phyloP scores from a whole-genome alignment of 2,888 invertebrate species.

The Tridacna crocea region DNA sequence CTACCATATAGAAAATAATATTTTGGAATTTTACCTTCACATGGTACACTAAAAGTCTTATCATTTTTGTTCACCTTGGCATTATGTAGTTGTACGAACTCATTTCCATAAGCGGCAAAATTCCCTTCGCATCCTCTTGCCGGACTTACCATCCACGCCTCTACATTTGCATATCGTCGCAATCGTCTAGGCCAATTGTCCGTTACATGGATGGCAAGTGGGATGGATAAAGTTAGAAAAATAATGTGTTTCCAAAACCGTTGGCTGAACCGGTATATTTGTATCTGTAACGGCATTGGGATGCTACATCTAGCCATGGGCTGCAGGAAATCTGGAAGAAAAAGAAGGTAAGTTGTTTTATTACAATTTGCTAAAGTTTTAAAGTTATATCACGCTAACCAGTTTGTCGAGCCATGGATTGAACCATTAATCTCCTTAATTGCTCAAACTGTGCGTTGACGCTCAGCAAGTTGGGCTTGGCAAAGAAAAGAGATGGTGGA shows the following conservation, averaged over 20 bases:
- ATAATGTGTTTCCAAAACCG: conserved; percentile 15
- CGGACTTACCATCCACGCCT: conserved; percentile 39
- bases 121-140: conserved; percentile 41
- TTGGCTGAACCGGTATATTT: neutral
- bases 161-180: conserved; percentile 22
- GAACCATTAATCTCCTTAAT: too few relatives aligned
- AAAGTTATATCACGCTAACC: too few relatives aligned
- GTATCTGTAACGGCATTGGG: too few relatives aligned
- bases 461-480: too few relatives aligned
- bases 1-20: conserved; percentile 40
- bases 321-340: too few relatives aligned
- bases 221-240: neutral
- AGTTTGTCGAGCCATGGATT: too few relatives aligned
- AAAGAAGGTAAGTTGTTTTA: too few relatives aligned
- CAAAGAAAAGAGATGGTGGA: too few relatives aligned
- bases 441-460: too few relatives aligned
- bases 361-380: too few relatives aligned
- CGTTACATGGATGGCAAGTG: neutral
- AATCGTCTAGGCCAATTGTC: conserved; percentile 3
- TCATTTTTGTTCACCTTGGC: conserved; percentile 34
- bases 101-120: conserved; percentile 51
- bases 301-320: too few relatives aligned
- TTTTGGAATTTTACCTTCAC: conserved; percentile 31
- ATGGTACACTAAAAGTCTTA: conserved; percentile 46
- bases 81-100: conserved; percentile 45